Evolutionary conservation across 1,140 invertebrate species (phyloP), one percentile per base, ranked within the genome.

Genomic region (Calliphora vicina): DNA sequence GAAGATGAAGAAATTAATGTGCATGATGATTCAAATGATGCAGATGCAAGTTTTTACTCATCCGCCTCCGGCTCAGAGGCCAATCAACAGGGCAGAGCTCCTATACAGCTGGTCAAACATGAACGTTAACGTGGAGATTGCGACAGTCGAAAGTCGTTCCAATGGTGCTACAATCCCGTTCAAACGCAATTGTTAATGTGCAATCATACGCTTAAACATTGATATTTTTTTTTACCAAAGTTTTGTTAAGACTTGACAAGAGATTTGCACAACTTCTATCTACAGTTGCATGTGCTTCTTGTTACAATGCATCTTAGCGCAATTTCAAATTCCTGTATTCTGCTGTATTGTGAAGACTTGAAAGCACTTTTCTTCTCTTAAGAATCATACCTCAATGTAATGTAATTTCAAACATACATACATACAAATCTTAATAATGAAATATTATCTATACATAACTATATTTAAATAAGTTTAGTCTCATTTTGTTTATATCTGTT

Each of bases 11-110:
- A 90, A 85, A 90, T 90, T 82, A 90, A 90, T 86, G 95, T 96
- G 0, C 94, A 96, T 85, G 94, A 95, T 84, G 94, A 95, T 45
- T 93, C 93, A 26, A 92, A 92, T 67, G 85, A 86, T 86, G 88
- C 73, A 29, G 67, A 67, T 42, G 57, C 20, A 45, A 78, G 35
- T 25, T 78, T 78, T 27, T 78, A 78, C 13, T 78, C 74, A 1
- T 45, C 74, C 23, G 74, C 20, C 1, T 78, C 74, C 1, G 74
- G 74, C 2, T 78, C 74, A 8, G 74, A 78, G 1, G 74, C 74
- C 2, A 76, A 78, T 9, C 74, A 78, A 45, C 74, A 43, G 20
- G 10, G 25, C 12, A 45, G 74, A 82, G 74, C 74, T 57, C 84
- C 87, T 74, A 25, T 90, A 85, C 88, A 90, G 84, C 87, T 89